phyloP scores from a whole-genome alignment of 2,888 invertebrate genomes.

The Saturnia pavonia region DNA sequence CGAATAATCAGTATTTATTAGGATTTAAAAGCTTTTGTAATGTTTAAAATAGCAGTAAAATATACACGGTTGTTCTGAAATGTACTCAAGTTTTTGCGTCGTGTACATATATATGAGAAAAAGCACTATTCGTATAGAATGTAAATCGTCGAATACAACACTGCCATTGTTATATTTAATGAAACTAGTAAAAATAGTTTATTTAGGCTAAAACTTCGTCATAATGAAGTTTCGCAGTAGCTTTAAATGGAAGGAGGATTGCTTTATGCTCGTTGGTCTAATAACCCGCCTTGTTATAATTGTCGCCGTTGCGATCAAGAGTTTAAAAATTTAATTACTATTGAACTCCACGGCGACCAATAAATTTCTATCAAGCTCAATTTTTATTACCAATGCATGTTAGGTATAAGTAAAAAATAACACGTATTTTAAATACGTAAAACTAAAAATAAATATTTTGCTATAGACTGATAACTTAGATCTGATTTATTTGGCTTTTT shows the following conservation, averaged over 20 bases:
- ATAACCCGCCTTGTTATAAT: background rate
- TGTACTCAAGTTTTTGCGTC: background rate
- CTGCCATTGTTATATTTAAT: slow-evolving; percentile 33
- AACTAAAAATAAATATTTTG: slow-evolving; percentile 21
- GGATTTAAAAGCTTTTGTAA: slow-evolving; percentile 9
- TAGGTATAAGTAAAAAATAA: slow-evolving; percentile 2
- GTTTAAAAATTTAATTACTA: background rate
- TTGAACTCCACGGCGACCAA: background rate
- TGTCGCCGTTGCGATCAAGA: background rate
- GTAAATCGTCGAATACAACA: slow-evolving; percentile 20
- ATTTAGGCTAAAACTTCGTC: slow-evolving; percentile 3
- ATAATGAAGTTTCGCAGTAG: background rate
- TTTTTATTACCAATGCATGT: slow-evolving; percentile 15
- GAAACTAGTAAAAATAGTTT: slow-evolving; percentile 6
- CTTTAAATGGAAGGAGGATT: background rate
- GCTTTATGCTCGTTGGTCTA: background rate
- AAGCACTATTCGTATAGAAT: background rate
- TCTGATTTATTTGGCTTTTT: slow-evolving; percentile 28
- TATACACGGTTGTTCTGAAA: background rate
- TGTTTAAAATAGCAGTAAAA: background rate
- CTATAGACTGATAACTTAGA: slow-evolving; percentile 39
- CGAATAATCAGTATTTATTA: slow-evolving; percentile 13
- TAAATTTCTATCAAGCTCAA: slow-evolving; percentile 15
- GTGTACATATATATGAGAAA: background rate
- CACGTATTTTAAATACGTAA: no score